Evolutionary conservation across 2,113 vertebrate species (phyloP).

Genomic region (Crotalus horridus): DNA sequence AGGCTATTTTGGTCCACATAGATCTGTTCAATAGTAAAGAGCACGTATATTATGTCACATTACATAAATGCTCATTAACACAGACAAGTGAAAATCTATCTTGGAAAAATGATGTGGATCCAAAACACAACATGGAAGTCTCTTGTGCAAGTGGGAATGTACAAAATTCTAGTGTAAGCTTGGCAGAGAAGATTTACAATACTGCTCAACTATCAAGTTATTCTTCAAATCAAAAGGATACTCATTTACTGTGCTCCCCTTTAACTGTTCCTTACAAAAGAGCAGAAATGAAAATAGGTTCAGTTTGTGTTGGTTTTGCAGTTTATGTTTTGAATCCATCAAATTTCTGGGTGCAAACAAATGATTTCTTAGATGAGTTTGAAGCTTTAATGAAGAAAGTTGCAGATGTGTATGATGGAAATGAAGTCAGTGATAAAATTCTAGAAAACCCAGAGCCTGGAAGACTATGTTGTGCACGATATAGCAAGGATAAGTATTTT

Average conservation of each 20-base stretch:
- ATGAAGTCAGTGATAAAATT: conserved; percentile 72
- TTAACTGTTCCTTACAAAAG: conserved; percentile 48
- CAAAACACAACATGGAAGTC: conserved; percentile 9
- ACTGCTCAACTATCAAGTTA: neutral
- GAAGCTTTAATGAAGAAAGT: conserved; percentile 77
- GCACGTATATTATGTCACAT: conserved; percentile 72
- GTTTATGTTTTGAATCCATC: conserved; percentile 79
- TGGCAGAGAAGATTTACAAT: conserved; percentile 2
- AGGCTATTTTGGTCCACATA: conserved; percentile 67
- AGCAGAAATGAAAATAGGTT: conserved; percentile 66
- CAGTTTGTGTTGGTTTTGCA: conserved; percentile 73
- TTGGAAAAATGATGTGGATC: conserved; percentile 19
- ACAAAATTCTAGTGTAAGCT: neutral
- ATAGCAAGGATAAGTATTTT: conserved; percentile 77
- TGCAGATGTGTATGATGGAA: conserved; percentile 61
- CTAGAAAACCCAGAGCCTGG: conserved; percentile 78
- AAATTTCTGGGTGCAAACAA: conserved; percentile 82
- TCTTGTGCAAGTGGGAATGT: neutral
- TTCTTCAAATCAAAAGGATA: neutral
- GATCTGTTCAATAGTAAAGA: conserved; percentile 64
- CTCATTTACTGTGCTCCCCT: neutral
- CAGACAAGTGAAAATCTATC: conserved; percentile 16
- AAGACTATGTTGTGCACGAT: conserved; percentile 82
- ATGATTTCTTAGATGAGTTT: conserved; percentile 75
- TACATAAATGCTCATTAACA: conserved; percentile 55